Base-by-base conservation (phyloP, 2,888 invertebrate species). In the Cataglyphis cursor region DNA sequence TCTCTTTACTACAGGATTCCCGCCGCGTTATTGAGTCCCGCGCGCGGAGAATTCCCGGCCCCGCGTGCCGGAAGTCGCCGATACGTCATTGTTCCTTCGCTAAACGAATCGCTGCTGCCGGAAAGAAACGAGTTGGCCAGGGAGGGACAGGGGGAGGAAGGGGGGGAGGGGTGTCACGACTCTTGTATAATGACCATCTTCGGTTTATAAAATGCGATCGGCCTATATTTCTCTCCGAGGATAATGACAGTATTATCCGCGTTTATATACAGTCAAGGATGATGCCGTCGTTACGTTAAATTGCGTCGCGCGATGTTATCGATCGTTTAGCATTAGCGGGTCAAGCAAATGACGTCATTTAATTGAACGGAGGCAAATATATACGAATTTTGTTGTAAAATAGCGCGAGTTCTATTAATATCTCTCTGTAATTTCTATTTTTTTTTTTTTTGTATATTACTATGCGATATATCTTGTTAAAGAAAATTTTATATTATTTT, bases 51-150 rank as follows among this genome's bases (percentile, higher is more conserved):
- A 85, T 83, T 87, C 88, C 85, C 87, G 87, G 82, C 83, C 86
- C 51, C 76, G 78, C 61, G 66, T 81, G 68, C 91, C 91, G 92
- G 92, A 93, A 92, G 90, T 90, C 88, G 82, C 85, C 88, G 88
- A 91, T 90, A 89, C 91, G 89, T 88, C 88, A 87, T 85, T 85
- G 87, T 92, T 84, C 75, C 86, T 84, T n/a, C 3, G 87, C 81
- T 89, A 89, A 90, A 90, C 90, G 90, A 85, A 86, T 64, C 83
- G 82, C 84, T 85, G 85, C 70, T 82, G 51, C 59, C 85, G 68
- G 74, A 61, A 82, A 68, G 51, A 21, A 44, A 51, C n/a, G 6
- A 35, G 31, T 1, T 28, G 24, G 24, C 24, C 24, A 28, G 24
- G 44, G 0, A 18, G 18, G 8, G 15, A 18, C 6, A 48, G 6